Evolutionary conservation across 2,888 invertebrate species (phyloP).

Genomic region (Xestobium rufovillosum): DNA sequence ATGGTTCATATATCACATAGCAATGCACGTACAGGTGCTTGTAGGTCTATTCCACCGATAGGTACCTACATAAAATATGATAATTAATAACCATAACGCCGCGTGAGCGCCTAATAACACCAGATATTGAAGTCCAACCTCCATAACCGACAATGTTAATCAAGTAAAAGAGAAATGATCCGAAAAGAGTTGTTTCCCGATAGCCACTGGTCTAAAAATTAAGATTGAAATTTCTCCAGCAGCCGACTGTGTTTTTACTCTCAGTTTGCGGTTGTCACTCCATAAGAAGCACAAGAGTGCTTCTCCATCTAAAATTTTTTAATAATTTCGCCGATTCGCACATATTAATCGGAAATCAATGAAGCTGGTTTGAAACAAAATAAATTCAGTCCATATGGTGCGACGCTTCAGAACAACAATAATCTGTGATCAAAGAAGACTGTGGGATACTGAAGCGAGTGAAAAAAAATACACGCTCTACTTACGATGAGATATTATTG

Average conservation of each 20-base stretch:
- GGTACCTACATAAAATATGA: too few species aligned
- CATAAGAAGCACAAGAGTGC: conserved; percentile 10
- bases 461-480: conserved; percentile 34
- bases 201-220: conserved; percentile 36
- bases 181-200: conserved; percentile 27
- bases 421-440: conserved; percentile 12
- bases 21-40: too few species aligned
- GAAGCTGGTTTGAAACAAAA: too few species aligned
- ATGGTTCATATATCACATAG: too few species aligned
- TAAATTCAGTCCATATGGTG: conserved; percentile 15
- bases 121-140: too few species aligned
- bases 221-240: conserved; percentile 38
- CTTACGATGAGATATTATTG: conserved; percentile 38
- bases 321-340: too few species aligned
- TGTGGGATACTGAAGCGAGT: conserved; percentile 22
- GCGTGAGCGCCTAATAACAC: too few species aligned
- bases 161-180: conserved; percentile 31
- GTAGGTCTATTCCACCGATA: too few species aligned
- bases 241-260: conserved; percentile 35
- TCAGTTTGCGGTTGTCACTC: conserved; percentile 28
- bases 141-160: too few species aligned
- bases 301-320: neutral
- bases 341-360: too few species aligned
- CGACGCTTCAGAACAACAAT: conserved; percentile 12
- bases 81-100: too few species aligned